These are phyloP conservation scores for Nematostella vectensis DNA, from an alignment of 92 coral and sea anemone genomes.

Conservation along the genomic window DNA sequence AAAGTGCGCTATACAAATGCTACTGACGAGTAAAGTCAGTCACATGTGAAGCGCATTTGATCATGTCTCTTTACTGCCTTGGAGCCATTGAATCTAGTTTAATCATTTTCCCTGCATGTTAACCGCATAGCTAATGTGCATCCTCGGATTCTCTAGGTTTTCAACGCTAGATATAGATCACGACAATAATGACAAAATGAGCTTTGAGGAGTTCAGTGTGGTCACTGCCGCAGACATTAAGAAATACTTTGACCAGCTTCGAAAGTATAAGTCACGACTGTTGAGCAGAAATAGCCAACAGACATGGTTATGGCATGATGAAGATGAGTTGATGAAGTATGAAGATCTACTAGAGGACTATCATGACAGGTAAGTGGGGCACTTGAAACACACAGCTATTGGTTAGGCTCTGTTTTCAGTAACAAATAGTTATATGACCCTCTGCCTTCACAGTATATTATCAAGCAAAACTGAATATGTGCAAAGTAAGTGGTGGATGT, in stretches of 20 bases:
- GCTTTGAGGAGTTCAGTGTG: slow-evolving; percentile 47
- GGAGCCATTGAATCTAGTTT: background rate
- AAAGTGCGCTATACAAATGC: no score
- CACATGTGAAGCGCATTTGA: no score
- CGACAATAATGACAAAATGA: slow-evolving; percentile 61
- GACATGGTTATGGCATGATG: slow-evolving; percentile 98
- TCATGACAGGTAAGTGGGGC: slow-evolving; percentile 71
- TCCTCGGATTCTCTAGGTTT: slow-evolving; percentile 45
- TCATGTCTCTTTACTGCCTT: background rate
- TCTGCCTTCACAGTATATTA: no score
- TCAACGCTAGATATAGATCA: slow-evolving; percentile 45
- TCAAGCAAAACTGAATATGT: no score
- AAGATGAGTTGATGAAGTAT: slow-evolving; percentile 79
- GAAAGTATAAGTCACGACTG: slow-evolving; percentile 23
- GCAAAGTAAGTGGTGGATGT: no score
- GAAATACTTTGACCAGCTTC: slow-evolving; percentile 37
- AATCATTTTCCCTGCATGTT: no score
- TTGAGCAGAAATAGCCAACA: slow-evolving; percentile 58
- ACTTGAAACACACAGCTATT: no score
- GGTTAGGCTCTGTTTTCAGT: no score
- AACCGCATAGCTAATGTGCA: no score
- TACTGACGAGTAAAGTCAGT: no score
- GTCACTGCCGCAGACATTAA: slow-evolving; percentile 37
- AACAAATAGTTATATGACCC: no score
- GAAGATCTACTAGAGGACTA: slow-evolving; percentile 86